phyloP scores from a whole-genome alignment of 2,113 vertebrate genomes.

The pig (Sus scrofa) region T2T-Sscrofa CM000820.6:95324001-95324500 shows the following conservation, averaged over 20 bases:
- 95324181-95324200: too few species aligned
- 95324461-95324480: too few species aligned
- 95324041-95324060: conserved; percentile 32
- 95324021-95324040: conserved; percentile 35
- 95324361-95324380: conserved; percentile 36
- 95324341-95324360: conserved; percentile 62
- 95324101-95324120: conserved; percentile 13
- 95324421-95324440: too few species aligned
- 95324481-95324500: too few species aligned
- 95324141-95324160: conserved; percentile 61
- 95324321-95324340: conserved; percentile 60
- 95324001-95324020: conserved; percentile 61
- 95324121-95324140: conserved; percentile 56
- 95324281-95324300: too few species aligned
- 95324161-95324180: conserved; percentile 46
- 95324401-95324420: conserved; percentile 41
- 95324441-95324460: too few species aligned
- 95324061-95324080: conserved; percentile 40
- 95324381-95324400: conserved; percentile 41
- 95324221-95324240: too few species aligned
- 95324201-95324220: too few species aligned
- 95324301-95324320: neutral
- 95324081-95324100: conserved; percentile 40
- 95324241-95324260: too few species aligned
- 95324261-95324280: too few species aligned